These are phyloP conservation scores for Pyrgilauda ruficollis DNA, from an alignment of 2,113 vertebrate genomes.

Conservation along the genomic window DNA sequence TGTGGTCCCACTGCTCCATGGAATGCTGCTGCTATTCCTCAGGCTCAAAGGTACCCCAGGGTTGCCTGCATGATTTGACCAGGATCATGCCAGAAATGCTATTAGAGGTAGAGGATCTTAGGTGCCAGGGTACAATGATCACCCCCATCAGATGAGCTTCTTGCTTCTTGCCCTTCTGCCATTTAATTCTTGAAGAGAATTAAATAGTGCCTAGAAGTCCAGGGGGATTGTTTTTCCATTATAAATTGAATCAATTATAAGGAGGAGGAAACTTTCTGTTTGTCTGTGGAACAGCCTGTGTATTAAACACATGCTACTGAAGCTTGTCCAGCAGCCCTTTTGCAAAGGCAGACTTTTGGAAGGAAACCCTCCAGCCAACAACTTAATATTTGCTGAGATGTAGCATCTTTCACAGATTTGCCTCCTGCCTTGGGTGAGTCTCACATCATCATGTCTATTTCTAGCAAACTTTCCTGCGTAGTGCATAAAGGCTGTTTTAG, in stretches of 20 bases:
- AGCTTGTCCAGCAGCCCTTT: neutral
- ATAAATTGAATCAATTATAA: neutral
- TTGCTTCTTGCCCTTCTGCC: neutral
- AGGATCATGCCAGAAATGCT: neutral
- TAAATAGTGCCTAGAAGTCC: neutral
- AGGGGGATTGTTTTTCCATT: neutral
- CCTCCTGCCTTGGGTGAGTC: neutral
- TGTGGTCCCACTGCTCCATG: neutral
- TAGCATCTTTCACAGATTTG: neutral
- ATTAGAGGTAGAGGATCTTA: neutral
- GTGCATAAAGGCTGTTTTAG: neutral
- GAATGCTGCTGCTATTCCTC: neutral
- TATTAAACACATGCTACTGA: neutral
- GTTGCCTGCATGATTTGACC: neutral
- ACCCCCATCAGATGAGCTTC: neutral
- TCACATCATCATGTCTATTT: neutral
- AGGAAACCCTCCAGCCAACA: neutral
- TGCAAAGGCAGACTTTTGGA: neutral
- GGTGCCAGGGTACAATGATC: neutral
- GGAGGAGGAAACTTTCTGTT: neutral
- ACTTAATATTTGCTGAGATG: neutral
- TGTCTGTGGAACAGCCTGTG: neutral
- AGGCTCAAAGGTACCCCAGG: neutral
- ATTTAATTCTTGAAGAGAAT: neutral
- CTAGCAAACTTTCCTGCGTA: neutral